Percentiles rank a stretch among this genome's conserved stretches.
Conservation (phyloP, 2,888 invertebrate species). For the Spisula subtruncata region DNA sequence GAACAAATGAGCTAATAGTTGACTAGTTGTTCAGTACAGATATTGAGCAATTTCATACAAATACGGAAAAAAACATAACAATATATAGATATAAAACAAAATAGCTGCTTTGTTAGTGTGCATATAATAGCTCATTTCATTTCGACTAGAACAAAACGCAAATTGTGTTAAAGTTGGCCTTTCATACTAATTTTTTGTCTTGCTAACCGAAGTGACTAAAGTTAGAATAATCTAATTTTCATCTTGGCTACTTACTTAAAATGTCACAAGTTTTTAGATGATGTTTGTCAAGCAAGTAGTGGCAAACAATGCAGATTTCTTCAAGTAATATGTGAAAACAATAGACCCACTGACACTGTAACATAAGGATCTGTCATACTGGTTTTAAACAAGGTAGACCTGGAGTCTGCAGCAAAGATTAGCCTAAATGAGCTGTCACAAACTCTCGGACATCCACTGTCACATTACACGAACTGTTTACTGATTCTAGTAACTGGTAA, state of each 20-base stretch:
- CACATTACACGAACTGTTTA: slow-evolving; percentile 14
- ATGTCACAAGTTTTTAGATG: slow-evolving; percentile 45
- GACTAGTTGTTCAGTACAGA: background rate
- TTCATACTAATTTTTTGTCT: slow-evolving; percentile 10
- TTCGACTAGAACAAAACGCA: slow-evolving; percentile 40
- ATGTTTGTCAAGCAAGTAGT: slow-evolving; percentile 33
- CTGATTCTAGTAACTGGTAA: slow-evolving; percentile 9
- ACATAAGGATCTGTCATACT: slow-evolving; percentile 46
- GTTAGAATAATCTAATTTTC: slow-evolving; percentile 44
- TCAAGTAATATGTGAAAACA: slow-evolving; percentile 39
- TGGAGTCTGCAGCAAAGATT: slow-evolving; percentile 46
- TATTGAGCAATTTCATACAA: background rate
- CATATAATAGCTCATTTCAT: slow-evolving; percentile 40
- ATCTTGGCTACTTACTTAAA: slow-evolving; percentile 42
- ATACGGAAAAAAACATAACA: background rate
- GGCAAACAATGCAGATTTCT: slow-evolving; percentile 43
- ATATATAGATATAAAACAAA: background rate
- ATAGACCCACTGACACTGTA: slow-evolving; percentile 35
- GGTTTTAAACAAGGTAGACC: slow-evolving; percentile 35
- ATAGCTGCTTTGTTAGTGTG: slow-evolving; percentile 11
- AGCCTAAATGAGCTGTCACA: slow-evolving; percentile 39
- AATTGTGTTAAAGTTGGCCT: slow-evolving; percentile 49
- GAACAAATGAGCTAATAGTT: background rate
- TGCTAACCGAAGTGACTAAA: slow-evolving; percentile 43
- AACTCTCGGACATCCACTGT: slow-evolving; percentile 39